Evolutionary conservation across 2,113 vertebrate genomes (phyloP), one percentile per base, ranked within the genome.

Genomic region (Noturus placidus): DNA sequence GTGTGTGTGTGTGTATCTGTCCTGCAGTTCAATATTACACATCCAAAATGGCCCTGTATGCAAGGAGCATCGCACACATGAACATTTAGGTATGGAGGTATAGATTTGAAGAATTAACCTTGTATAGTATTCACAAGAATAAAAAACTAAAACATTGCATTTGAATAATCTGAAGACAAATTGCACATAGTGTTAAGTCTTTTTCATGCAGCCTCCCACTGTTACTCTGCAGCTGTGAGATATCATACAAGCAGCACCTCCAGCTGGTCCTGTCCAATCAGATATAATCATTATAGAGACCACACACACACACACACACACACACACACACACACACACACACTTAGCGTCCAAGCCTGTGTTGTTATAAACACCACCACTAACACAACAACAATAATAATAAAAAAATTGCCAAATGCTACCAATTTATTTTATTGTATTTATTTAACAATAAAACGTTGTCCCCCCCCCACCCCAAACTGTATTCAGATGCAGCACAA

Each of bases 181-280:
- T 30, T 50, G 10, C 50, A 78, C 11, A 78, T 5, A 35, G 4
- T 80, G 8, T 81, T 57, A 6, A 0, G 10, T 5, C 30, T 35
- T 78, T 81, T 38, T 38, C 19, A 13, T 35, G 19, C 35, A 33
- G 78, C 30, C 3, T 59, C 79, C 15, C 2, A 13, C 52, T 57
- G 52, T 52, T 54, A 78, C n/a, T 50, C 50, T 52, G 63, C 38
- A 10, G 65, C 74, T 85, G 59, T 54, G 50, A 69, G 80, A 86
- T 86, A 70, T 67, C 50, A 90, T 33, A 81, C 63, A 87, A 69
- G 61, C 87, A 84, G 76, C 72, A 72, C 70, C 78, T 27, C 69
- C 84, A 59, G 70, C 70, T 86, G 72, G 35, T 22, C 42, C 38
- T 54, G 65, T 61, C 72, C 54, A 57, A 54, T 81, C 78, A 81